These are phyloP conservation scores for Drosophila biarmipes DNA, from an alignment of 1,140 invertebrate species.

Conservation along the genomic window DNA sequence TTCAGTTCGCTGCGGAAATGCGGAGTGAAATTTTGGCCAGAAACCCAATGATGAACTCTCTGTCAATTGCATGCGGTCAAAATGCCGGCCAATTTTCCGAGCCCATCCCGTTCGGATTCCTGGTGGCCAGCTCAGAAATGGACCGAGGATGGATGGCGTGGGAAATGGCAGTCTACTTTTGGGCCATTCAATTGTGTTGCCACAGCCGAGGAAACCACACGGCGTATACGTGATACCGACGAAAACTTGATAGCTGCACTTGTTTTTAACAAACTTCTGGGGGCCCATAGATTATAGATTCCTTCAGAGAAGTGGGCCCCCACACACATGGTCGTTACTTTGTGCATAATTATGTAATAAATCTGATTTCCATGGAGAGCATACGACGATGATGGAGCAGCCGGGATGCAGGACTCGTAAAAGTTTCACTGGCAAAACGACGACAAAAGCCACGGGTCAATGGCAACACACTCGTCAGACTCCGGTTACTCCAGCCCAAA, in stretches of 20 bases:
- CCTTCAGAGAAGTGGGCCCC: background rate
- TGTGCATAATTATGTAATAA: slow-evolving; percentile 81
- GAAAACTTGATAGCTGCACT: slow-evolving; percentile 1
- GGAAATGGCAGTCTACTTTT: background rate
- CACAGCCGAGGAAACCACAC: background rate
- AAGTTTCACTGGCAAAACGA: slow-evolving; percentile 28
- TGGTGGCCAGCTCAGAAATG: background rate
- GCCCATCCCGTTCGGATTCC: background rate
- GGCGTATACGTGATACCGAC: slow-evolving; percentile 18
- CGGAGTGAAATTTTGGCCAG: slow-evolving; percentile 4
- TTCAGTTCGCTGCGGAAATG: slow-evolving; percentile 23
- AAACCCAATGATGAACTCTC: slow-evolving; percentile 24
- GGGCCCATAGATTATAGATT: slow-evolving; percentile 19
- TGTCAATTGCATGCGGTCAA: slow-evolving; percentile 18
- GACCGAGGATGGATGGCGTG: no score
- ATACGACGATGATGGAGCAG: slow-evolving; percentile 19
- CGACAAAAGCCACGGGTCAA: slow-evolving; percentile 48
- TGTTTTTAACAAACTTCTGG: background rate
- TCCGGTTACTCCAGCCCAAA: background rate
- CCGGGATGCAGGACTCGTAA: slow-evolving; percentile 20
- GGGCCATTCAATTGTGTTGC: slow-evolving; percentile 4
- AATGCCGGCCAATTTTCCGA: slow-evolving; percentile 4
- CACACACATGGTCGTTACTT: slow-evolving; percentile 48
- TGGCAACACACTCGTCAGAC: slow-evolving; percentile 40
- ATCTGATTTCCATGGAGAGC: slow-evolving; percentile 73